Percentiles rank a stretch among this genome's conserved stretches.
phyloP scores from a whole-genome alignment of 2,888 invertebrate species.

The Dryobotodes eremita region DNA sequence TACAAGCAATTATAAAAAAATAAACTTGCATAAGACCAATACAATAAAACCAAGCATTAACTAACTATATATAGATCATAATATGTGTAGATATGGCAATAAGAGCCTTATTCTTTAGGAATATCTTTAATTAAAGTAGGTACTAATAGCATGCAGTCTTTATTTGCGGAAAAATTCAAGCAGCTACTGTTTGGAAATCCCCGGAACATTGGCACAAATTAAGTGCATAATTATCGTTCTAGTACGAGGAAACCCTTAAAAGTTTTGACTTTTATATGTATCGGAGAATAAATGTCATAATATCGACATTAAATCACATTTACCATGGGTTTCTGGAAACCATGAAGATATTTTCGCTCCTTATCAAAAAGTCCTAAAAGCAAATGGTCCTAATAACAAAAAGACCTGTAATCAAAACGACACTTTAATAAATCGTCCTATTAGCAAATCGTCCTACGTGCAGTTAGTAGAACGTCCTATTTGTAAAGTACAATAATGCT shows the following conservation, averaged over 20 bases:
- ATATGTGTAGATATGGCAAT: neutral
- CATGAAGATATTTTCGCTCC: too few relatives aligned
- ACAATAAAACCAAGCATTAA: too few relatives aligned
- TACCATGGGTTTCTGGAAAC: neutral
- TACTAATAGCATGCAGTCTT: neutral
- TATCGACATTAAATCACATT: neutral
- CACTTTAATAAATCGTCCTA: too few relatives aligned
- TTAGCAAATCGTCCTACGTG: too few relatives aligned
- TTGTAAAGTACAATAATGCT: too few relatives aligned
- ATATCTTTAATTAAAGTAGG: neutral
- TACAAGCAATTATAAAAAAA: too few relatives aligned
- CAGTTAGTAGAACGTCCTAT: too few relatives aligned
- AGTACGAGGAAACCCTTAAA: conserved; percentile 31
- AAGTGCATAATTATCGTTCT: neutral
- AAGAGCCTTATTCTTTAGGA: neutral
- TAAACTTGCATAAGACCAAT: too few relatives aligned
- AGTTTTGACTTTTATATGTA: neutral
- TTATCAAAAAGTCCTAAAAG: too few relatives aligned
- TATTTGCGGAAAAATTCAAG: conserved; percentile 4
- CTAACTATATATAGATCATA: too few relatives aligned
- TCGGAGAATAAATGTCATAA: conserved; percentile 6
- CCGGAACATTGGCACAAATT: conserved; percentile 2
- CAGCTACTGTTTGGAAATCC: neutral
- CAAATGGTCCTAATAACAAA: too few relatives aligned
- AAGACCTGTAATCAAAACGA: too few relatives aligned